Conservation (phyloP, 2,113 vertebrate species). For the Galemys pyrenaicus region DNA sequence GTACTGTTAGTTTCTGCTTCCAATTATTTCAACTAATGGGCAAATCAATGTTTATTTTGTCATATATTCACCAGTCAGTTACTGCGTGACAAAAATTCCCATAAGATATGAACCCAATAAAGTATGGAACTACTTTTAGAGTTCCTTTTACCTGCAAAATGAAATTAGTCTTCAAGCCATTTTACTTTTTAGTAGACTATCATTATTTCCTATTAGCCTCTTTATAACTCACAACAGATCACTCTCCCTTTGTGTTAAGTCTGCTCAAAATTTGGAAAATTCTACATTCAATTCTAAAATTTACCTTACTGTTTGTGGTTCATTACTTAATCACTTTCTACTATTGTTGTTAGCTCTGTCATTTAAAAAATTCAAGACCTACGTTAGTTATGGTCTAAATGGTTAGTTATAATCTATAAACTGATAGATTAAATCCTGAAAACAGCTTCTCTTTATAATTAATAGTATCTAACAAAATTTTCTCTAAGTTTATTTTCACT, state of each 20-base stretch:
- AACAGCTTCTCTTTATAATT: background rate
- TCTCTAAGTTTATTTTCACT: slow-evolving; percentile 15
- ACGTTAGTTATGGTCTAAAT: background rate
- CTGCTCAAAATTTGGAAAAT: slow-evolving; percentile 6
- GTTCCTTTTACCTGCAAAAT: slow-evolving; percentile 11
- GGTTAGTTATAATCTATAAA: too few relatives aligned
- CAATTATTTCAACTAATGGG: background rate
- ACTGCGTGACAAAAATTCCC: slow-evolving; percentile 36
- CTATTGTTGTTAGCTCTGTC: background rate
- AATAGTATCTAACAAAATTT: slow-evolving; percentile 7
- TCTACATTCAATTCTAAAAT: slow-evolving; percentile 21
- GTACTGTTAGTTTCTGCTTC: slow-evolving; percentile 41
- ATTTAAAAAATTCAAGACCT: background rate
- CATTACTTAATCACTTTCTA: slow-evolving; percentile 11
- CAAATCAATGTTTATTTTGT: background rate
- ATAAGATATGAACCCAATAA: slow-evolving; percentile 36
- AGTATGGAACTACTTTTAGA: background rate
- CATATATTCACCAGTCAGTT: background rate
- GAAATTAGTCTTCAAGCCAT: slow-evolving; percentile 16
- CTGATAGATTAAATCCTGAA: background rate
- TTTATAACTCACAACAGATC: slow-evolving; percentile 17
- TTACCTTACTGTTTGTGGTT: background rate
- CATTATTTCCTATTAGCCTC: background rate
- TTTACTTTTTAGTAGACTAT: slow-evolving; percentile 13
- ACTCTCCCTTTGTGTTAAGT: background rate